Conservation (phyloP, 2,797 vertebrate species). For the Urophycis tenuis region DNA sequence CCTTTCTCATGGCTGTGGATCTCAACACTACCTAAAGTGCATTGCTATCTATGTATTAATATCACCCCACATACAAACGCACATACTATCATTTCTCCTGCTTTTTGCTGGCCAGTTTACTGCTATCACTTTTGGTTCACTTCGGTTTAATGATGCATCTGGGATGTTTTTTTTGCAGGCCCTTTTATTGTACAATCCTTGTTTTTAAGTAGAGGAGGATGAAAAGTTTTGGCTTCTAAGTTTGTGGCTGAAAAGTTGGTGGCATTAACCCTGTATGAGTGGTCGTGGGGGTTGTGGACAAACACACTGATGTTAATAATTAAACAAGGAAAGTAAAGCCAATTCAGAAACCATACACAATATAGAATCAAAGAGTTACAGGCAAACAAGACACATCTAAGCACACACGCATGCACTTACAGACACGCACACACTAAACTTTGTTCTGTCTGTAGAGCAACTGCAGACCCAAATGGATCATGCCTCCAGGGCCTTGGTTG, state of each 20-base stretch:
- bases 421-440: conserved; percentile 19
- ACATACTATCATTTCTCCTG: background rate
- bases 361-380: background rate
- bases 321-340: background rate
- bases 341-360: background rate
- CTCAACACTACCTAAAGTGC: background rate
- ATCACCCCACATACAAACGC: background rate
- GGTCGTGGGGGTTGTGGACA: background rate
- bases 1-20: background rate
- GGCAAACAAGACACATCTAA: background rate
- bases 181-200: background rate
- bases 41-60: background rate
- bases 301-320: conserved; percentile 2
- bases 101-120: background rate
- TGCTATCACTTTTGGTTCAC: background rate
- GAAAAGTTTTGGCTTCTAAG: too few relatives aligned
- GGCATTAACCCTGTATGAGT: background rate
- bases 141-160: background rate
- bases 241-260: background rate
- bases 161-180: background rate
- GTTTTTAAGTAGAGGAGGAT: background rate
- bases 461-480: conserved; percentile 46
- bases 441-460: conserved; percentile 14
- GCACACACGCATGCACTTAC: background rate
- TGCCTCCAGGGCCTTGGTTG: conserved; percentile 29